These are phyloP conservation scores for Sinocyclocheilus rhinocerous DNA, from an alignment of 2,113 vertebrate genomes.

Conservation along the genomic window DNA sequence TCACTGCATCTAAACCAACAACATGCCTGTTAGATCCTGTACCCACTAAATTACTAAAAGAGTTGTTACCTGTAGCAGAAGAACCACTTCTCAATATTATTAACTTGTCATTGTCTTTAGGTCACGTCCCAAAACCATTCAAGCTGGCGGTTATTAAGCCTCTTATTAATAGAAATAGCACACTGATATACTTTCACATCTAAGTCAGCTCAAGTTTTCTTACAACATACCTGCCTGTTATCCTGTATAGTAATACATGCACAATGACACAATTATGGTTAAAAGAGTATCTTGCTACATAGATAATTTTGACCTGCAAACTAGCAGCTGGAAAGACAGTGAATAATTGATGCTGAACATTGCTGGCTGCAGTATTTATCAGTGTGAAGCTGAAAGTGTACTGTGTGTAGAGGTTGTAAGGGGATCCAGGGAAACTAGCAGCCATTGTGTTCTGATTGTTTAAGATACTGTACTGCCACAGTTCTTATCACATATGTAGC, in stretches of 20 bases:
- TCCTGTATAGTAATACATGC: no score
- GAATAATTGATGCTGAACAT: constrained; percentile 62
- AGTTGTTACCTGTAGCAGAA: no score
- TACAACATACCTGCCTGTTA: no score
- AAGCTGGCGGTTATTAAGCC: no score
- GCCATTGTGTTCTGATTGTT: constrained; percentile 48
- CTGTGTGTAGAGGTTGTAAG: constrained; percentile 54
- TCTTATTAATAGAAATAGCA: neutral
- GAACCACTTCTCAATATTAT: no score
- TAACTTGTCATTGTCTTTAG: no score
- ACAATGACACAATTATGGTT: constrained; percentile 53
- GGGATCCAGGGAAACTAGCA: constrained; percentile 55
- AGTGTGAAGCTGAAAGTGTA: constrained; percentile 54
- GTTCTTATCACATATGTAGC: constrained; percentile 26
- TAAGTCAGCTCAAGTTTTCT: neutral
- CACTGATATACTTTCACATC: neutral
- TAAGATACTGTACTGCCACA: constrained; percentile 14
- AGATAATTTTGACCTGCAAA: constrained; percentile 39
- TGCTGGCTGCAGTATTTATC: constrained; percentile 67
- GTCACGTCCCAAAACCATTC: no score
- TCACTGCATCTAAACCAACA: no score
- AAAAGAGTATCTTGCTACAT: constrained; percentile 67
- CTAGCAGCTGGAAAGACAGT: constrained; percentile 55
- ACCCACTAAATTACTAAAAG: no score
- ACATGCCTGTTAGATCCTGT: no score